Conservation (phyloP, 2,888 invertebrate species). For the Andrena praecox region DNA sequence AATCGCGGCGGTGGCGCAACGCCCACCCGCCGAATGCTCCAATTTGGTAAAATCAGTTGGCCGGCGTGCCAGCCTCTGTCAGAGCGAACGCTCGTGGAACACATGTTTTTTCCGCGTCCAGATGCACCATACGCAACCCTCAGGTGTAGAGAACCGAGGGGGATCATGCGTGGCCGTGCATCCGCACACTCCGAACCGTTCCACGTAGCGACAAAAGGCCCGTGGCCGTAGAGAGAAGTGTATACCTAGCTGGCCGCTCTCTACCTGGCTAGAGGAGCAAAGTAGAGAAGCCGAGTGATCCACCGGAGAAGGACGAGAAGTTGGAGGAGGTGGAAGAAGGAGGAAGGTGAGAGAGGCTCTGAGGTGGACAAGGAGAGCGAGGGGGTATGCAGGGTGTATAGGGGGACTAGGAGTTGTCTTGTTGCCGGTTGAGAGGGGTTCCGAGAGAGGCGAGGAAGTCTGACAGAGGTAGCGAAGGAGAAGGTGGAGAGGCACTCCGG, state of each 20-base stretch:
- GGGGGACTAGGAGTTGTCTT: slow-evolving; percentile 62
- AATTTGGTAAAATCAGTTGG: not conserved
- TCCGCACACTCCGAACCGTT: slow-evolving; percentile 49
- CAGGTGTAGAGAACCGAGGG: slow-evolving; percentile 54
- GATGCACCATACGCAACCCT: slow-evolving; percentile 70
- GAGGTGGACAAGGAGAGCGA: slow-evolving; percentile 34
- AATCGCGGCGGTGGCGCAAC: slow-evolving; percentile 5
- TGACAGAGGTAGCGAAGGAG: slow-evolving; percentile 55
- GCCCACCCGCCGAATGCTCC: not conserved
- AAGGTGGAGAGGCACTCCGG: slow-evolving; percentile 61
- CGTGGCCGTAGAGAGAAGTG: slow-evolving; percentile 19
- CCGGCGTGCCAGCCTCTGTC: slow-evolving; percentile 6
- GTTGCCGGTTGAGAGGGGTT: slow-evolving; percentile 44
- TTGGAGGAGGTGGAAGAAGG: slow-evolving; percentile 49
- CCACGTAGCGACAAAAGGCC: slow-evolving; percentile 54
- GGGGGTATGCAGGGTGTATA: slow-evolving; percentile 26
- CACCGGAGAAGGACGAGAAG: slow-evolving; percentile 57
- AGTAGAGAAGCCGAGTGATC: slow-evolving; percentile 66
- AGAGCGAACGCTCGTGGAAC: slow-evolving; percentile 44
- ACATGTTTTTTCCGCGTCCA: slow-evolving; percentile 68
- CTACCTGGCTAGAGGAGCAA: slow-evolving; percentile 70
- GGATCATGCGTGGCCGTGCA: slow-evolving; percentile 40
- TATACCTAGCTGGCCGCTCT: slow-evolving; percentile 56
- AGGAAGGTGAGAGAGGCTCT: slow-evolving; percentile 48
- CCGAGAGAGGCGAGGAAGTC: slow-evolving; percentile 60